phyloP scores from a whole-genome alignment of 2,888 invertebrate genomes.

The Hirtodrosophila alboralis region DNA sequence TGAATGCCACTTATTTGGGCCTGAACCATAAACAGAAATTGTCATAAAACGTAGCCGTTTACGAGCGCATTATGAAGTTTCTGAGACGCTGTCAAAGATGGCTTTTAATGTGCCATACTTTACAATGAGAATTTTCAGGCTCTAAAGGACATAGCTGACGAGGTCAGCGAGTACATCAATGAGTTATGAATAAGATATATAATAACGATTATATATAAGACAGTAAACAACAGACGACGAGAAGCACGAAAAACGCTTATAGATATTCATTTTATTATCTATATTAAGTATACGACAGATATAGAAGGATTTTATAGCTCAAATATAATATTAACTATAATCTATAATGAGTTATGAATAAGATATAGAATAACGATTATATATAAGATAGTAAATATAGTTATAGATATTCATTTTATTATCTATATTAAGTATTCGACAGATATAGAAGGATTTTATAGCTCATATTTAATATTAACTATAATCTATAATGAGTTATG shows the following conservation, averaged over 20 bases:
- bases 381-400: background rate
- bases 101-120: constrained; percentile 46
- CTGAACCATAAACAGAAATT: constrained; percentile 46
- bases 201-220: constrained; percentile 5
- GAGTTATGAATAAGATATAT: constrained; percentile 45
- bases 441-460: no score
- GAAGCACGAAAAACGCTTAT: no score
- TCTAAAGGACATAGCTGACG: background rate
- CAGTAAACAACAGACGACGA: background rate
- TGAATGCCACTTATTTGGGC: constrained; percentile 28
- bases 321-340: no score
- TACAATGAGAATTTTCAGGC: constrained; percentile 17
- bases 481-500: constrained; percentile 50
- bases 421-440: no score
- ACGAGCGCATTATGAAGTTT: constrained; percentile 44
- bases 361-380: constrained; percentile 14
- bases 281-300: no score
- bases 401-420: no score
- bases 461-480: no score
- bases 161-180: constrained; percentile 27
- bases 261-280: no score
- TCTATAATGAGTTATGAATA: constrained; percentile 53
- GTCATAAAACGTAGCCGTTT: constrained; percentile 59
- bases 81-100: constrained; percentile 34
- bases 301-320: no score